Evolutionary conservation across 2,888 invertebrate species (phyloP).

Genomic region (Tanypteryx hageni): DNA sequence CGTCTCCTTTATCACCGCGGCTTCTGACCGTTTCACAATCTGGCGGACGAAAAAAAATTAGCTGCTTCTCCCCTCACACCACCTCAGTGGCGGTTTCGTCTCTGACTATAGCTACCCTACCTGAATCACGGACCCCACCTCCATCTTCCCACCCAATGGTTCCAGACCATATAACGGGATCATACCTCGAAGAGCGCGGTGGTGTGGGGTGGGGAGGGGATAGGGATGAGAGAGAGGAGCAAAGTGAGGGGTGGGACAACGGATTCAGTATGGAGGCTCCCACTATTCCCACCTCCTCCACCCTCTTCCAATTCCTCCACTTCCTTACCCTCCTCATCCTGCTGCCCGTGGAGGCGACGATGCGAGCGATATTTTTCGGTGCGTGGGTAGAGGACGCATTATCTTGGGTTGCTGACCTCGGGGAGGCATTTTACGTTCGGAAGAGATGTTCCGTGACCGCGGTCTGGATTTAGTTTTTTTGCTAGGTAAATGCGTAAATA

Average conservation of each 20-base stretch:
- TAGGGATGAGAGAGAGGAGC: not conserved
- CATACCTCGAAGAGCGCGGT: conserved; percentile 16
- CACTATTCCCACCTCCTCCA: not conserved
- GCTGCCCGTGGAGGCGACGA: conserved; percentile 4
- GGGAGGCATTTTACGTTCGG: conserved; percentile 37
- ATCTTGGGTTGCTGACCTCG: conserved; percentile 57
- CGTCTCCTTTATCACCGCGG: not conserved
- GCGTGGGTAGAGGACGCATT: conserved; percentile 43
- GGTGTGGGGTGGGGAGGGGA: not conserved
- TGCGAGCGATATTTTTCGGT: conserved; percentile 62
- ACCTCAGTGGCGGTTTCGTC: not conserved
- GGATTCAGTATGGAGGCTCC: conserved; percentile 34
- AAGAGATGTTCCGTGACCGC: not conserved
- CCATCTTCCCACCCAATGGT: conserved; percentile 35
- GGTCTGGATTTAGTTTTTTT: not conserved
- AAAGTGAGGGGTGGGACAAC: conserved; percentile 2
- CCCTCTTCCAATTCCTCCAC: not conserved
- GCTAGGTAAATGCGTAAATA: not conserved
- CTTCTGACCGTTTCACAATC: not conserved
- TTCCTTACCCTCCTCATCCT: not conserved
- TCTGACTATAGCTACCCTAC: not conserved
- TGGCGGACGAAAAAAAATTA: not conserved
- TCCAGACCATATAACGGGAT: conserved; percentile 62
- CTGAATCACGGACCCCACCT: not conserved
- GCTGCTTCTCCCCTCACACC: not conserved